phyloP scores from a whole-genome alignment of 2,888 invertebrate genomes.

The Nomada goodeniana region DNA sequence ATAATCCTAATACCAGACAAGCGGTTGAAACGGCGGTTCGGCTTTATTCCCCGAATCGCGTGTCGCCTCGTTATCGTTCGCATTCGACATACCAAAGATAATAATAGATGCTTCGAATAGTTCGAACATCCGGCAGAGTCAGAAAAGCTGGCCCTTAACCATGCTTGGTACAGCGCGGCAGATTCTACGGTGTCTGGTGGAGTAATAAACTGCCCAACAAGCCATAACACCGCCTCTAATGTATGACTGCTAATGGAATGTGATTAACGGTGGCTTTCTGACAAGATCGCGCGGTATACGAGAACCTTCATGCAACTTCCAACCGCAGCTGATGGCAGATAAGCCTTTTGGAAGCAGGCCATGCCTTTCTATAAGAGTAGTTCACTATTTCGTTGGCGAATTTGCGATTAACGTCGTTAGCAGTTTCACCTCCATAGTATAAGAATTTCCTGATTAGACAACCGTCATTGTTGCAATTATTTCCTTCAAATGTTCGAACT shows the following conservation, averaged over 20 bases:
- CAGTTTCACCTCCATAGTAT: background rate
- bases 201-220: conserved; percentile 53
- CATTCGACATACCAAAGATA: conserved; percentile 21
- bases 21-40: background rate
- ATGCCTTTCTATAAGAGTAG: background rate
- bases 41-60: background rate
- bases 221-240: conserved; percentile 44
- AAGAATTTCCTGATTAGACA: too few relatives aligned
- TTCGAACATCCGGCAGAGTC: background rate
- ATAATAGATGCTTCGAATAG: conserved; percentile 15
- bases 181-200: background rate
- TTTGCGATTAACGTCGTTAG: background rate
- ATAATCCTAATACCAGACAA: conserved; percentile 1
- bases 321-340: background rate
- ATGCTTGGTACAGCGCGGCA: background rate
- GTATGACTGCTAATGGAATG: conserved; percentile 50
- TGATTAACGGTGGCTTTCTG: conserved; percentile 55
- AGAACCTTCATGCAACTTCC: conserved; percentile 41
- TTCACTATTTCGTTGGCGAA: background rate
- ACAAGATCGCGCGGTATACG: conserved; percentile 41
- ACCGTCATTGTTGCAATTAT: too few relatives aligned
- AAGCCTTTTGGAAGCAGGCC: background rate
- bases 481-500: too few relatives aligned
- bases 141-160: conserved; percentile 30
- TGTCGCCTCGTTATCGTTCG: conserved; percentile 30